Conservation (phyloP, 2,888 invertebrate genomes). For the Polydrusus pterygomalis region DNA sequence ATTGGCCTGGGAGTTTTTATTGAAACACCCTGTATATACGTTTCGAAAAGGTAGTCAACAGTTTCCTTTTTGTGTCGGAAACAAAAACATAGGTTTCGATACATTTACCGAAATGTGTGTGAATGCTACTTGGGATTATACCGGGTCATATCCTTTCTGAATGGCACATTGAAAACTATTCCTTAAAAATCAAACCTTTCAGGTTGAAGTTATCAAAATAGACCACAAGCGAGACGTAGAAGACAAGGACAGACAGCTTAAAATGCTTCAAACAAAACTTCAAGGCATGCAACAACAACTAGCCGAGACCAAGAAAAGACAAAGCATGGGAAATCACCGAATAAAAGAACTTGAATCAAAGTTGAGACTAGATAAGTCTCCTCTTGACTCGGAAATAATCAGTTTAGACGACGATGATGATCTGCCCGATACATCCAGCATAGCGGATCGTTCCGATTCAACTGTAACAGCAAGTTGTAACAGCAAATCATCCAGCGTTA, state of each 20-base stretch:
- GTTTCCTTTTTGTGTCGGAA: too few species aligned
- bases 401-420: constrained; percentile 73
- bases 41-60: too few species aligned
- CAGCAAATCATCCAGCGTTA: constrained; percentile 11
- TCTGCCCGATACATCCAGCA: constrained; percentile 63
- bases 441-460: constrained; percentile 60
- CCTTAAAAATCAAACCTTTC: constrained; percentile 26
- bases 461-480: background rate
- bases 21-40: too few species aligned
- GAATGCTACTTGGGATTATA: too few species aligned
- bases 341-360: constrained; percentile 73
- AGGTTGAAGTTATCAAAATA: constrained; percentile 87
- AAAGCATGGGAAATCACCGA: constrained; percentile 75
- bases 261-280: constrained; percentile 80
- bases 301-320: constrained; percentile 75
- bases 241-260: constrained; percentile 89
- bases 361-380: constrained; percentile 56
- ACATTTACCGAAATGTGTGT: too few species aligned
- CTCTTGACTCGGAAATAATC: constrained; percentile 71
- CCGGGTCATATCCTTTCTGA: background rate
- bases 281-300: constrained; percentile 79
- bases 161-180: background rate
- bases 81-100: too few species aligned
- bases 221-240: constrained; percentile 87
- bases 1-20: too few species aligned